Percentiles rank a stretch among this genome's conserved stretches.
Conservation (phyloP, 2,888 invertebrate genomes). For the Drosophila paranaensis region DNA sequence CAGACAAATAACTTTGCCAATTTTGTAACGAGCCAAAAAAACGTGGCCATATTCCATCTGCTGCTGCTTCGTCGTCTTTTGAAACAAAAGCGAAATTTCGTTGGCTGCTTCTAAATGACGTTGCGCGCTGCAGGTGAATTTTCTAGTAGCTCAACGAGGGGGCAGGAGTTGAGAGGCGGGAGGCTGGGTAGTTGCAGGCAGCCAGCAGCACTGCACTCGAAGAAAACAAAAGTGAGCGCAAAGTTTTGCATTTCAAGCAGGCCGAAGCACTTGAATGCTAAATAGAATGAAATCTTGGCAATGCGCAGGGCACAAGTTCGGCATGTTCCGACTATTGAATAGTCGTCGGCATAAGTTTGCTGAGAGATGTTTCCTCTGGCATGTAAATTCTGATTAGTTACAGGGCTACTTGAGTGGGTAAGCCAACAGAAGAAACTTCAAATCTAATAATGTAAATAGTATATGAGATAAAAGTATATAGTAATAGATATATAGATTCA, state of each 20-base stretch:
- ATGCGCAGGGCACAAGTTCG: background rate
- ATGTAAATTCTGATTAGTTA: too few relatives aligned
- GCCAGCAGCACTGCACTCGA: constrained; percentile 1
- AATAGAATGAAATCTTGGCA: background rate
- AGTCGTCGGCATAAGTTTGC: too few relatives aligned
- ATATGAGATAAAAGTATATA: too few relatives aligned
- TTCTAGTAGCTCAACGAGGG: constrained; percentile 19
- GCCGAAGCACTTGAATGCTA: constrained; percentile 2
- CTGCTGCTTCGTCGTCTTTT: constrained; percentile 7
- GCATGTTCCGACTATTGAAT: background rate
- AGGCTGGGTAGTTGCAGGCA: background rate
- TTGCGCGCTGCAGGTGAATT: constrained; percentile 47
- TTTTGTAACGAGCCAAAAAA: constrained; percentile 54
- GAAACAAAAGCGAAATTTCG: constrained; percentile 58
- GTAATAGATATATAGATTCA: too few relatives aligned
- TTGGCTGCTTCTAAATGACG: constrained; percentile 36
- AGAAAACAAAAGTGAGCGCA: constrained; percentile 10
- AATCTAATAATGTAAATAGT: too few relatives aligned
- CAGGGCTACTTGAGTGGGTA: too few relatives aligned
- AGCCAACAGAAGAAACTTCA: too few relatives aligned
- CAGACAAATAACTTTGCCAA: constrained; percentile 47
- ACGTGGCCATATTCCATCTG: constrained; percentile 18
- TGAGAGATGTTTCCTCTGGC: too few relatives aligned
- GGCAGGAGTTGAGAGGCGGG: background rate
- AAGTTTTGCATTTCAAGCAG: constrained; percentile 6